Evolutionary conservation across 30 jellyfish, hydroid and myxozoan species (phyloP).

Genomic region (Turritopsis dohrnii): DNA sequence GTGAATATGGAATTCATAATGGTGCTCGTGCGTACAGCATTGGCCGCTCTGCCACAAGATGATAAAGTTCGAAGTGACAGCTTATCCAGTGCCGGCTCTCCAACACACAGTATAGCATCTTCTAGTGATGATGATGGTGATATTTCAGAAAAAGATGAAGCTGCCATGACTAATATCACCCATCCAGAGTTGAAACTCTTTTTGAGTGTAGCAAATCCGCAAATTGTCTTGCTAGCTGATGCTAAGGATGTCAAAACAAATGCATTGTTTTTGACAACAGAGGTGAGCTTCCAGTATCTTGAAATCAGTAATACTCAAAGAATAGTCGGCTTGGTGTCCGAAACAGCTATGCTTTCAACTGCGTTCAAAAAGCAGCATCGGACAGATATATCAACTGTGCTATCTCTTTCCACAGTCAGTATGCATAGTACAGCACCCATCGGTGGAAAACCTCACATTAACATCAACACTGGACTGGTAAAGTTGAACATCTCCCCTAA

Average conservation of each 20-base stretch:
- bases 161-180: conserved; percentile 29
- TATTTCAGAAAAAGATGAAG: conserved; percentile 26
- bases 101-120: conserved; percentile 53
- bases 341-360: conserved; percentile 52
- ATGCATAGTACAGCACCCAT: conserved; percentile 70
- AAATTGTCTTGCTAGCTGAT: conserved; percentile 80
- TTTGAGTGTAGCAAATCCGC: conserved; percentile 52
- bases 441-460: conserved; percentile 85
- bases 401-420: conserved; percentile 44
- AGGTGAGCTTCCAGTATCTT: conserved; percentile 21
- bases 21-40: conserved; percentile 55
- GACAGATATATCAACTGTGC: conserved; percentile 56
- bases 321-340: conserved; percentile 24
- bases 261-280: conserved; percentile 63
- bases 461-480: conserved; percentile 42
- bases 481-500: conserved; percentile 68
- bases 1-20: conserved; percentile 75
- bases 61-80: conserved; percentile 36
- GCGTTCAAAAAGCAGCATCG: conserved; percentile 65
- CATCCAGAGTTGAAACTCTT: conserved; percentile 55
- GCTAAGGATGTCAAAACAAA: conserved; percentile 66
- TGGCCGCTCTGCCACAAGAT: conserved; percentile 65
- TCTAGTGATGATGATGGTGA: conserved; percentile 37
- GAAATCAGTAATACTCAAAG: conserved; percentile 22
- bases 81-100: conserved; percentile 48